Base-by-base conservation (phyloP, 2,113 vertebrate genomes). In the Otis tarda region DNA sequence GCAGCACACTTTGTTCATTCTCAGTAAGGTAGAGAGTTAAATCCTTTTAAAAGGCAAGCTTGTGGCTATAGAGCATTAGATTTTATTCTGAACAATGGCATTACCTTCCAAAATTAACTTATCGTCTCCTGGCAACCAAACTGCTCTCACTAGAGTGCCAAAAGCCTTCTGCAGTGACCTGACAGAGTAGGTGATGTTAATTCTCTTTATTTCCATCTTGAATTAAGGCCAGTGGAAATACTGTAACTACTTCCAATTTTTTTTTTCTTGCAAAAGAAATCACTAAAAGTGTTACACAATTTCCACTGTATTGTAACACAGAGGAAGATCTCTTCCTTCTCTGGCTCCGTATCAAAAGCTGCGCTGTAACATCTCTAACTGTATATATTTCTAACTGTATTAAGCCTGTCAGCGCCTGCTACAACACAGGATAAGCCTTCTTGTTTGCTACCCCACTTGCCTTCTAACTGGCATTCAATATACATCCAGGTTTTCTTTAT, bases 21-120 rank as follows among this genome's bases (percentile, higher is more conserved):
- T 41, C 73, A 71, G n/a, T 61, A 63, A 77, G 31, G 47, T 4
- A 77, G 50, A 78, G 35, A 69, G 14, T 47, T 35, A 93, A 90
- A 74, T 81, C 52, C 60, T 90, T 95, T 81, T 81, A 95, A 81
- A 96, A 92, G 33, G 33, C 56, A 71, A 59, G 60, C 47, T 80
- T 88, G 75, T 89, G 33, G 35, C 68, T 81, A 39, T 9, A 59
- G 47, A 92, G 47, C 90, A 87, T 70, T 52, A 92, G 64, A 78
- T 86, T 94, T 83, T 89, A 84, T 49, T 52, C 63, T 67, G 83
- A 90, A 95, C 1, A 39, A 45, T 90, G 83, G 86, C 92, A 89
- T 81, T 92, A 94, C 79, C 86, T 96, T 95, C 92, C 96, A 88
- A 86, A 96, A 96, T 95, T 93, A 95, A 96, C 79, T 96, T 92